phyloP scores from a whole-genome alignment of 1,140 invertebrate species.

The Drosophila kurseongensis region DNA sequence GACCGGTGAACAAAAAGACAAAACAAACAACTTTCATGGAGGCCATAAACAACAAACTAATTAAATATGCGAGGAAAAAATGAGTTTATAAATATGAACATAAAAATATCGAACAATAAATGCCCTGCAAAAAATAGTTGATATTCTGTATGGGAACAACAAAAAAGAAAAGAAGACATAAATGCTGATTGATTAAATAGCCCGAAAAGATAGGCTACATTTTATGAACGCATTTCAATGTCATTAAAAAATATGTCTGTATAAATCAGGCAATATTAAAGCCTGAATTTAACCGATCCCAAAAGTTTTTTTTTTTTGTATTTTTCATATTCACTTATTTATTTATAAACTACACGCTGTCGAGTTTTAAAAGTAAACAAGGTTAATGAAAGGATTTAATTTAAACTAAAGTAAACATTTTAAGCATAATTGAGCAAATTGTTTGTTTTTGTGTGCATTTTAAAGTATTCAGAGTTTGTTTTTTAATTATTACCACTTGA shows the following conservation, averaged over 20 bases:
- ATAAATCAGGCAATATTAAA: conserved; percentile 8
- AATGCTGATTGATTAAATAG: conserved; percentile 26
- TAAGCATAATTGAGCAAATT: background rate
- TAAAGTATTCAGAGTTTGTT: background rate
- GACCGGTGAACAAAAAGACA: conserved; percentile 29
- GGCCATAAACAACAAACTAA: conserved; percentile 74
- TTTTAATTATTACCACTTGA: background rate
- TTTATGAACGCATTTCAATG: conserved; percentile 1
- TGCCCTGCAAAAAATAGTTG: conserved; percentile 25
- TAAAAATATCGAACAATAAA: conserved; percentile 26
- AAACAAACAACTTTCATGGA: conserved; percentile 41
- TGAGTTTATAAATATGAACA: conserved; percentile 26
- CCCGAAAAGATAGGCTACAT: background rate
- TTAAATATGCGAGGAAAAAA: conserved; percentile 63
- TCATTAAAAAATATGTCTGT: conserved; percentile 1
- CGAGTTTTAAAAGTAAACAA: background rate
- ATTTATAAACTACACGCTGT: background rate
- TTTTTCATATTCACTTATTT: background rate
- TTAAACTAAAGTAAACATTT: conserved; percentile 1
- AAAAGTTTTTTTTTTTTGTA: no score
- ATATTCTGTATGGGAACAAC: background rate
- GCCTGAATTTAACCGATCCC: conserved; percentile 3
- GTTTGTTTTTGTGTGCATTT: background rate
- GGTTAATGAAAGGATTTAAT: conserved; percentile 5
- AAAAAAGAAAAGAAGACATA: conserved; percentile 3